Percentiles rank a stretch among this genome's conserved stretches.
Evolutionary conservation across 1,140 invertebrate species (phyloP).

Genomic region (Scaptodrosophila lebanonensis): DNA sequence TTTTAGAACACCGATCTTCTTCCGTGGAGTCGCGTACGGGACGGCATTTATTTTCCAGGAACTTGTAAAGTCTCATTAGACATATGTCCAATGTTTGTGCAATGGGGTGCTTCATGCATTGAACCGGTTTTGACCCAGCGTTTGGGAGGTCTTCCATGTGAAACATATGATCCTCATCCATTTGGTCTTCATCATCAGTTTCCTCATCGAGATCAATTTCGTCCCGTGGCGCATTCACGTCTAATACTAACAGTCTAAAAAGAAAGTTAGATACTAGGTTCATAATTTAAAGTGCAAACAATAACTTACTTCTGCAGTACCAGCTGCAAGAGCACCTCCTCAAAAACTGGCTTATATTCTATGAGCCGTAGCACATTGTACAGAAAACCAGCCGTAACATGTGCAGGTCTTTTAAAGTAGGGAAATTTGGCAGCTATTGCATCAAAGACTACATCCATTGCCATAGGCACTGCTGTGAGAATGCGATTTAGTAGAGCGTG

Average conservation of each 20-base stretch:
- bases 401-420: conserved; percentile 80
- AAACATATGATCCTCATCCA: conserved; percentile 70
- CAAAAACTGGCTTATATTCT: conserved; percentile 81
- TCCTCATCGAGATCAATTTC: conserved; percentile 78
- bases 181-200: conserved; percentile 69
- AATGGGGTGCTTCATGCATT: conserved; percentile 69
- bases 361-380: conserved; percentile 82
- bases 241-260: conserved; percentile 82
- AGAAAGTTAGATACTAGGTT: not conserved
- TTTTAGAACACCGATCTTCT: conserved; percentile 27
- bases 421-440: conserved; percentile 79
- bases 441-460: conserved; percentile 53
- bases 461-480: conserved; percentile 64
- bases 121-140: not conserved
- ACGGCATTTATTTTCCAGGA: conserved; percentile 77
- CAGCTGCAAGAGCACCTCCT: conserved; percentile 81
- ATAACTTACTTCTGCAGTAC: conserved; percentile 82
- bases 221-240: conserved; percentile 81
- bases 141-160: conserved; percentile 77
- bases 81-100: conserved; percentile 83
- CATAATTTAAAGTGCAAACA: not conserved
- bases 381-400: conserved; percentile 81
- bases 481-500: conserved; percentile 60
- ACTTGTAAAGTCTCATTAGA: conserved; percentile 81
- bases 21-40: conserved; percentile 19